These are phyloP conservation scores for Popillia japonica DNA, from an alignment of 1,140 invertebrate genomes.

Conservation along the genomic window DNA sequence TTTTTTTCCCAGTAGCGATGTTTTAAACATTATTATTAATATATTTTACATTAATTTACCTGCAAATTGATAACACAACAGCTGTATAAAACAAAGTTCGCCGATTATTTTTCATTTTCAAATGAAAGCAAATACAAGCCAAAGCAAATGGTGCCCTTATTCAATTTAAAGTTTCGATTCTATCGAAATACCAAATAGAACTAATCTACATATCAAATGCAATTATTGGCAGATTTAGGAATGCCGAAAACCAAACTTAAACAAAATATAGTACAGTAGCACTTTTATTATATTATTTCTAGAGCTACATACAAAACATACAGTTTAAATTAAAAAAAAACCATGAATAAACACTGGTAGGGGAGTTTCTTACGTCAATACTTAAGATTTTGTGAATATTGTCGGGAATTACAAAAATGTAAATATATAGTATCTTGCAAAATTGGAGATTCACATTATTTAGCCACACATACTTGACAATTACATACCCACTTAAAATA, in stretches of 20 bases:
- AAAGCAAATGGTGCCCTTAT: too few species aligned
- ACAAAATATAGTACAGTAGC: slow-evolving; percentile 18
- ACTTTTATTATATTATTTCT: slow-evolving; percentile 29
- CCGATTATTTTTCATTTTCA: too few species aligned
- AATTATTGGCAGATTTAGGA: too few species aligned
- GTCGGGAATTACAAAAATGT: background rate
- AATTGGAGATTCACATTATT: background rate
- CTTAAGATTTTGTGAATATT: slow-evolving; percentile 13
- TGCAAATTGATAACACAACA: too few species aligned
- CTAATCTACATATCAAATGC: too few species aligned
- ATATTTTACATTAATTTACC: too few species aligned
- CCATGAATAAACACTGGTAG: slow-evolving; percentile 3
- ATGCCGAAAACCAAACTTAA: background rate
- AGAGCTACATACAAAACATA: slow-evolving; percentile 22
- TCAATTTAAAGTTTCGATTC: too few species aligned
- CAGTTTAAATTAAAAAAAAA: slow-evolving; percentile 20
- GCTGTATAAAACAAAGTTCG: too few species aligned
- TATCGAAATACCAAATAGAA: too few species aligned
- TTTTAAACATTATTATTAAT: too few species aligned
- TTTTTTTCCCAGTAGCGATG: too few species aligned
- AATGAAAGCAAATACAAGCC: too few species aligned
- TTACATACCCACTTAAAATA: background rate
- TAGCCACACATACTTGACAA: background rate
- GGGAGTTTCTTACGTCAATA: background rate
- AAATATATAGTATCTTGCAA: slow-evolving; percentile 19